phyloP scores from a whole-genome alignment of 2,888 invertebrate species.

The Listrodromus nycthemerus region DNA sequence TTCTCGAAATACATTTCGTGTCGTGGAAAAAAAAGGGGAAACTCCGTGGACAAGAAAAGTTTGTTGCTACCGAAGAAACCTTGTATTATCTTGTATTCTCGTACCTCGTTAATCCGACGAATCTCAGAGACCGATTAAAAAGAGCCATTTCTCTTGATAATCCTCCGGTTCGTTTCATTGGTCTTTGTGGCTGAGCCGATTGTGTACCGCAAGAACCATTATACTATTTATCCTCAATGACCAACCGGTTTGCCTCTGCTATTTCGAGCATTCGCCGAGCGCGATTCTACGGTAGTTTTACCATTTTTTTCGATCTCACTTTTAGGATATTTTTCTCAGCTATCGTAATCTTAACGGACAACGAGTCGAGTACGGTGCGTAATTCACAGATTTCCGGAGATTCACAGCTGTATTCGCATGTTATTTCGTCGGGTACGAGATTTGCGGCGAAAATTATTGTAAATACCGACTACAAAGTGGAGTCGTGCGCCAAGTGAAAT shows the following conservation, averaged over 20 bases:
- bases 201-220: conserved; percentile 12
- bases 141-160: conserved; percentile 22
- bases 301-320: not conserved
- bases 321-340: not conserved
- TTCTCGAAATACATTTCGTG: too few relatives aligned
- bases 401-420: conserved; percentile 37
- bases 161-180: conserved; percentile 25
- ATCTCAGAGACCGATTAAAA: not conserved
- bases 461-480: not conserved
- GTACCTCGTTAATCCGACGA: too few relatives aligned
- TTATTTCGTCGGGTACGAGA: conserved; percentile 1
- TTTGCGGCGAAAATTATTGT: not conserved
- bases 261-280: conserved; percentile 18
- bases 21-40: too few relatives aligned
- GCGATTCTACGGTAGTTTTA: too few relatives aligned
- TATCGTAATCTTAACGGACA: conserved; percentile 2
- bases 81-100: too few relatives aligned
- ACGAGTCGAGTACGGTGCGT: not conserved
- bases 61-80: too few relatives aligned
- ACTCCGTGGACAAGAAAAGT: too few relatives aligned
- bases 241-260: conserved; percentile 41
- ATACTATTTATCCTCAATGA: conserved; percentile 54
- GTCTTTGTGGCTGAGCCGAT: conserved; percentile 35
- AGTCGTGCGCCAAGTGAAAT: conserved; percentile 26
- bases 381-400: conserved; percentile 11